These are phyloP conservation scores for Fulmarus glacialis DNA, from an alignment of 2,113 vertebrate species.

Conservation along the genomic window DNA sequence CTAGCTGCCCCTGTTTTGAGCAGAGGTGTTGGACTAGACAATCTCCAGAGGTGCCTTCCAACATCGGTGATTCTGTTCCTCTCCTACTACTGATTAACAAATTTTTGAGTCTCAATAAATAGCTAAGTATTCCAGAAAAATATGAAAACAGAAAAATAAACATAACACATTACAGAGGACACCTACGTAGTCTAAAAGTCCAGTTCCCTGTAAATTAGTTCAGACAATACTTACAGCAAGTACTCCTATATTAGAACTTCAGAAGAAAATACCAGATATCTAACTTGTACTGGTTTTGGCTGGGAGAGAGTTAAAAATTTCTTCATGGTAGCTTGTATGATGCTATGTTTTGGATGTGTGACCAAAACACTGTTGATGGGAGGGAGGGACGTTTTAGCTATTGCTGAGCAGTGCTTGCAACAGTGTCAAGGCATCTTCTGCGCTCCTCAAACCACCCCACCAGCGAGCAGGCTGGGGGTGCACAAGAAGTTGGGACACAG, in stretches of 20 bases:
- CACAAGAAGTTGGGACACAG: neutral
- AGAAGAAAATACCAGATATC: neutral
- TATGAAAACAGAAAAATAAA: neutral
- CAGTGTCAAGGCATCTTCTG: neutral
- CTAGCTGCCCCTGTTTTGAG: neutral
- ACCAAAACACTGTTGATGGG: neutral
- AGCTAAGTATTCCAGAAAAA: neutral
- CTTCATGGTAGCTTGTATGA: neutral
- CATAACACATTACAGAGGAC: neutral
- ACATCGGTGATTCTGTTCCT: neutral
- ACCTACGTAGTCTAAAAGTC: neutral
- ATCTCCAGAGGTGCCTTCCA: neutral
- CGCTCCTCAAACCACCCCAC: neutral
- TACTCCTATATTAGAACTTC: neutral
- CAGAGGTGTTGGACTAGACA: neutral
- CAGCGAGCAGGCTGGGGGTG: fast-evolving
- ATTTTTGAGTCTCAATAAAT: neutral
- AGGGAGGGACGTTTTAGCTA: neutral
- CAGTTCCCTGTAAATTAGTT: neutral
- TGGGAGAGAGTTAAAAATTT: neutral
- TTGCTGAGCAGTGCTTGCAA: neutral
- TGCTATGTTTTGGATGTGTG: neutral
- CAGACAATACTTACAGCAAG: neutral
- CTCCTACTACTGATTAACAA: neutral
- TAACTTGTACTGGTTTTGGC: neutral